Conservation (phyloP, 2,113 vertebrate genomes). For the Anas platyrhynchos region DNA sequence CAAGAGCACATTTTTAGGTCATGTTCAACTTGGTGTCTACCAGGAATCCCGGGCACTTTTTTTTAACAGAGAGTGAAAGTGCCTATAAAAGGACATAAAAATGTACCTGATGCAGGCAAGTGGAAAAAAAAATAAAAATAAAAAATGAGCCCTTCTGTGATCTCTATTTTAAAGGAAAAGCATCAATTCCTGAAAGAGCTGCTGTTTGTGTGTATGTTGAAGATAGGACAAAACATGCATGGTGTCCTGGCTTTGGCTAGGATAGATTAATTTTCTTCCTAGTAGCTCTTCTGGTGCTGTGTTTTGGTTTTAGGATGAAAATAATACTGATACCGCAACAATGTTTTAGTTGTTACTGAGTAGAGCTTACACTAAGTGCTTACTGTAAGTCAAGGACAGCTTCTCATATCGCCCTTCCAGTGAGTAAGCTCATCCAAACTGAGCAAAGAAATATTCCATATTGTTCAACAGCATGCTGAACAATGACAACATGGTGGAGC, state of each 20-base stretch:
- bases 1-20: too few species aligned
- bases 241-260: not conserved
- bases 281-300: not conserved
- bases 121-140: not conserved
- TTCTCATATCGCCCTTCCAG: too few species aligned
- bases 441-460: not conserved
- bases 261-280: not conserved
- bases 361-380: not conserved
- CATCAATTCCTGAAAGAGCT: not conserved
- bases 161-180: not conserved
- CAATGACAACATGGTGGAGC: not conserved
- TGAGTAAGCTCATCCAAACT: not conserved
- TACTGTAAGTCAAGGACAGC: not conserved
- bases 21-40: too few species aligned
- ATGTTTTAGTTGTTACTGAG: not conserved
- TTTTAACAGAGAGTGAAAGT: not conserved
- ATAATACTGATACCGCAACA: not conserved
- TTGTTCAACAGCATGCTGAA: not conserved
- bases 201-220: not conserved
- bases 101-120: not conserved
- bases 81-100: not conserved
- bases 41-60: not conserved
- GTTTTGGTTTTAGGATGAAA: not conserved
- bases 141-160: not conserved
- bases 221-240: not conserved